Evolutionary conservation across 2,888 invertebrate species (phyloP), one percentile per base, ranked within the genome.

Genomic region (Penaeus monodon): DNA sequence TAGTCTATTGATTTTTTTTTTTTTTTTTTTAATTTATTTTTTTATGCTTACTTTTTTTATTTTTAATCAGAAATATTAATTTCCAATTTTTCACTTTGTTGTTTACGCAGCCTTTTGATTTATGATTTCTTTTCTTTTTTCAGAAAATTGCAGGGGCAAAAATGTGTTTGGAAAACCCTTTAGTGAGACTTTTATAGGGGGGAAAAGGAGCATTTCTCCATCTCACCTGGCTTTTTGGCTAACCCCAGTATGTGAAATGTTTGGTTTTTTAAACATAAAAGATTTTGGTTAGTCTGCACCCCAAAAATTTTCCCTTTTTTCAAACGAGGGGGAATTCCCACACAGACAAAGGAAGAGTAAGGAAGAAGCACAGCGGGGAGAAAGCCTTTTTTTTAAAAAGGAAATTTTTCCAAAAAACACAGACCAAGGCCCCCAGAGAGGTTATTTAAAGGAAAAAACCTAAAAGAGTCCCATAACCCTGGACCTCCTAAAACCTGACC

Each of bases 201-300:
- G 85, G 38, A 44, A 24, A 24, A 77, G 81, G 7, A 44, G 38
- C 29, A 49, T 86, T 12, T 44, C 81, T 14, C 7, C 66, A 2
- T 17, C 66, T n/a, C 74, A 81, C 27, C 38, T 86, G 22, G 49
- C 81, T 22, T 20, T 81, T n/a, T n/a, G n/a, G 0, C 77, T 86
- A 49, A 76, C 24, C 24, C 63, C 63, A 86, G 49, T 81, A 86
- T 68, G 85, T 65, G 38, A 73, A 4, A 38, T 81, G 49, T 81
- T 86, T 29, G 85, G 85, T 68, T 77, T 86, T n/a, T 86, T n/a
- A n/a, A n/a, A n/a, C 85, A 14, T 76, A 86, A 27, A 76, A 81
- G 29, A 81, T 86, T 20, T 81, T 27, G 49, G 33, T 76, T 27
- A 74, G 66, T 65, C 66, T 86, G 14, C 76, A 86, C 27, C n/a